A percentile compares a stretch with the other conserved stretches of the same genome.
These are phyloP conservation scores for Danio jaintianensis DNA, from an alignment of 2,797 vertebrate genomes.

Conservation along the genomic window DNA sequence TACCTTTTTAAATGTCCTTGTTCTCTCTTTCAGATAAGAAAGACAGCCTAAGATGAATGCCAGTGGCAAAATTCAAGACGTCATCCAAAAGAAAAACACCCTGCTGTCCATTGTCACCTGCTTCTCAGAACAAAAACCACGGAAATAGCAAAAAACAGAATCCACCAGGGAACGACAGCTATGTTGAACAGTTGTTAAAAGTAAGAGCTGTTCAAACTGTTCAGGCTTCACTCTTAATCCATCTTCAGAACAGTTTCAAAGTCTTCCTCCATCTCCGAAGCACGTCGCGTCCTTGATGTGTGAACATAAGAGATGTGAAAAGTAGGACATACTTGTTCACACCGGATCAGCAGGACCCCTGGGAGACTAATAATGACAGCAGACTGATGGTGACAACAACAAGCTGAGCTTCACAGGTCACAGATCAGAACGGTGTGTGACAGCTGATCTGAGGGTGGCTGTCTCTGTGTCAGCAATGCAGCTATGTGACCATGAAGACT, in stretches of 20 bases:
- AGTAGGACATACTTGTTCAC: conserved; percentile 44
- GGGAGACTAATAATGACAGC: conserved; percentile 22
- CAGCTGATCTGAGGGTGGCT: conserved; percentile 30
- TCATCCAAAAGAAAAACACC: background rate
- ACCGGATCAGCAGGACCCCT: conserved; percentile 26
- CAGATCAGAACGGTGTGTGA: conserved; percentile 33
- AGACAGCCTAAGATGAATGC: conserved; percentile 1
- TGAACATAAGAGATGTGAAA: conserved; percentile 41
- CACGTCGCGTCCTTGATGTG: conserved; percentile 10
- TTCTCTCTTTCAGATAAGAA: conserved; percentile 26
- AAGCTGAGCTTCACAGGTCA: conserved; percentile 21
- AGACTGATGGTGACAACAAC: conserved; percentile 31
- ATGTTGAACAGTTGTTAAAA: conserved; percentile 2
- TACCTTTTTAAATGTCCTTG: background rate
- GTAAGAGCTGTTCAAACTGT: background rate
- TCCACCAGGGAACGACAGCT: background rate
- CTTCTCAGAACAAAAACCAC: background rate
- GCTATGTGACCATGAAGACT: conserved; percentile 32
- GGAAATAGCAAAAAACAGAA: background rate
- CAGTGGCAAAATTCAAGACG: background rate
- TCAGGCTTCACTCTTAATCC: conserved; percentile 1
- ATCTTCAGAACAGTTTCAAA: conserved; percentile 25
- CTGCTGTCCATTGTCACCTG: background rate
- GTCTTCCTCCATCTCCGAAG: background rate
- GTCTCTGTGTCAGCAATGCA: conserved; percentile 33